phyloP scores from a whole-genome alignment of 2,888 invertebrate species.

The Ellobium chinense region DNA sequence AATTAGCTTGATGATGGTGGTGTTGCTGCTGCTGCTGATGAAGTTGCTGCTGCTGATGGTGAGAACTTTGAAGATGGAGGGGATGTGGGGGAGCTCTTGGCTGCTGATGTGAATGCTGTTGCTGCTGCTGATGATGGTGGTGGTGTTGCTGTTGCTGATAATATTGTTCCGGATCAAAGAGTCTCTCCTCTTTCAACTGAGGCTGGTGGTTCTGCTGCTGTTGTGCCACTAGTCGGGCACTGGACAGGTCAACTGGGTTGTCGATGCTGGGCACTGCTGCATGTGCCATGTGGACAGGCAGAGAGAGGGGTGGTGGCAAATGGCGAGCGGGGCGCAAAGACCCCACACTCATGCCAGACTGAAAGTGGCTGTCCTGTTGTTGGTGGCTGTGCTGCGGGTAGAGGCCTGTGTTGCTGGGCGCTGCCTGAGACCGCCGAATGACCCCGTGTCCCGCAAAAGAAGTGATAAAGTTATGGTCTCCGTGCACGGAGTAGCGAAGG shows the following conservation, averaged over 20 bases:
- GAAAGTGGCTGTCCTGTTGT: slow-evolving; percentile 13
- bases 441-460: slow-evolving; percentile 54
- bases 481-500: slow-evolving; percentile 52
- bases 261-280: slow-evolving; percentile 47
- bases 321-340: neutral
- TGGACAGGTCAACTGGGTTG: slow-evolving; percentile 72
- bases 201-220: slow-evolving; percentile 56
- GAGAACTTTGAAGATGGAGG: slow-evolving; percentile 37
- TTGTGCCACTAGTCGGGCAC: slow-evolving; percentile 52
- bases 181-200: slow-evolving; percentile 50
- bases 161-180: slow-evolving; percentile 39
- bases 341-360: slow-evolving; percentile 16
- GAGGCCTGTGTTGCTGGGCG: slow-evolving; percentile 19
- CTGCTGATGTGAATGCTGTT: slow-evolving; percentile 39
- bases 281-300: slow-evolving; percentile 64
- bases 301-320: slow-evolving; percentile 1
- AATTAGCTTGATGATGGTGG: slow-evolving; percentile 35
- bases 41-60: slow-evolving; percentile 38
- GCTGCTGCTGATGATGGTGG: slow-evolving; percentile 27
- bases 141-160: slow-evolving; percentile 34
- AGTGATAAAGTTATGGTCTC: slow-evolving; percentile 50
- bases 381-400: slow-evolving; percentile 6
- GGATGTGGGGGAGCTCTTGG: slow-evolving; percentile 37
- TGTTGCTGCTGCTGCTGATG: slow-evolving; percentile 26
- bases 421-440: slow-evolving; percentile 51